phyloP scores from a whole-genome alignment of 2,113 vertebrate genomes.

The Alosa alosa region DNA sequence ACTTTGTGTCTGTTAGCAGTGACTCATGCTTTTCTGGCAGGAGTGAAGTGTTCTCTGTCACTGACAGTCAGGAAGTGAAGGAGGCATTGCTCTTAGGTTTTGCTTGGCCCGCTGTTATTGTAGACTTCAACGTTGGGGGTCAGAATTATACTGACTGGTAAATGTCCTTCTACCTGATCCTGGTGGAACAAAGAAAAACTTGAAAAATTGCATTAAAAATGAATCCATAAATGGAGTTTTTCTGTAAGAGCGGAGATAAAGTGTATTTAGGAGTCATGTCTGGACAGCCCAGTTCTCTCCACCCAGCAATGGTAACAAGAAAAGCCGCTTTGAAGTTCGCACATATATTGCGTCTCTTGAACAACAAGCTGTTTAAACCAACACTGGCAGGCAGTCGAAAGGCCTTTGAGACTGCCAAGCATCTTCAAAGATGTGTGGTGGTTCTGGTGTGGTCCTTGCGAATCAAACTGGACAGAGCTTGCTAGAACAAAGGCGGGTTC shows the following conservation, averaged over 20 bases:
- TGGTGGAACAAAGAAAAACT: neutral
- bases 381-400: neutral
- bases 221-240: neutral
- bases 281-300: neutral
- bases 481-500: neutral
- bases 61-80: too few relatives aligned
- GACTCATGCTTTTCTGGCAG: neutral
- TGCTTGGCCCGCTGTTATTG: neutral
- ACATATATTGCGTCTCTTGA: neutral
- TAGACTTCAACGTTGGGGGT: neutral
- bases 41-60: neutral
- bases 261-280: neutral
- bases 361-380: neutral
- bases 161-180: neutral
- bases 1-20: neutral
- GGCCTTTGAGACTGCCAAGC: neutral
- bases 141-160: neutral
- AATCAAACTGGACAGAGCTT: neutral
- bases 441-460: neutral
- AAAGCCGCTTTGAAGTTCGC: neutral
- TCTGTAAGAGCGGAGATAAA: neutral
- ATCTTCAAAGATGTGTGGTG: neutral
- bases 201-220: too few relatives aligned
- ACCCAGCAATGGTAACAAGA: neutral
- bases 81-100: neutral